Percentiles rank a stretch among this genome's conserved stretches.
Evolutionary conservation across 2,113 vertebrate species (phyloP).

Genomic region (Propithecus coquereli): DNA sequence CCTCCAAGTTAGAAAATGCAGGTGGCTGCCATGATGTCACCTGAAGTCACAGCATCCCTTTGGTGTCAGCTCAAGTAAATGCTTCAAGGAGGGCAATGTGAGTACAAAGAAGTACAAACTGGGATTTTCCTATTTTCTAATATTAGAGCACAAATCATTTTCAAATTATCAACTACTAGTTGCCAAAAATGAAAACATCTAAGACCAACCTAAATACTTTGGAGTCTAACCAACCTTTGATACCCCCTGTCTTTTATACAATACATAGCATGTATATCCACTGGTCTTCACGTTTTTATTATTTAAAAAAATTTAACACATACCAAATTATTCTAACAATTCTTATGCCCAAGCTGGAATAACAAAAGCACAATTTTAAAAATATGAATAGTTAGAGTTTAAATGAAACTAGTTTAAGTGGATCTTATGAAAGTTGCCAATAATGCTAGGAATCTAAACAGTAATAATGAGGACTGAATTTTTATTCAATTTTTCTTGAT

Average conservation of each 20-base stretch:
- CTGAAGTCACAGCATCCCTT: not conserved
- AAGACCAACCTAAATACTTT: not conserved
- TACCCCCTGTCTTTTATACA: not conserved
- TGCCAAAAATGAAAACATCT: not conserved
- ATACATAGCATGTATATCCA: not conserved
- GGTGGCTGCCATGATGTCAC: fast-evolving
- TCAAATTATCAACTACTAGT: not conserved
- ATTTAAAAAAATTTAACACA: not conserved
- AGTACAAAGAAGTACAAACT: not conserved
- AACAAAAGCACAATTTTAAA: not conserved
- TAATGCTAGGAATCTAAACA: conserved; percentile 24
- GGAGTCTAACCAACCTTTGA: not conserved
- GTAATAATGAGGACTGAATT: conserved; percentile 53
- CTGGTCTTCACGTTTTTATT: not conserved
- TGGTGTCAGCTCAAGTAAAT: not conserved
- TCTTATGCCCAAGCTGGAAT: not conserved
- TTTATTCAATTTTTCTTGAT: conserved; percentile 61
- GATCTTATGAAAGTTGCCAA: not conserved
- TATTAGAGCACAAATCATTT: not conserved
- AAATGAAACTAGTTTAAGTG: not conserved
- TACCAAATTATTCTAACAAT: not conserved
- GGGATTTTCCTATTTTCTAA: not conserved
- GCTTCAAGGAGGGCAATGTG: too few relatives aligned
- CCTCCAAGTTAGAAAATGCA: not conserved
- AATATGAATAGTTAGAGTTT: not conserved